A percentile compares a stretch with the other conserved stretches of the same genome.
Evolutionary conservation across 64 coral and sea anemone genomes (phyloP).

Genomic region (Hydrozoanthus tunicans): DNA sequence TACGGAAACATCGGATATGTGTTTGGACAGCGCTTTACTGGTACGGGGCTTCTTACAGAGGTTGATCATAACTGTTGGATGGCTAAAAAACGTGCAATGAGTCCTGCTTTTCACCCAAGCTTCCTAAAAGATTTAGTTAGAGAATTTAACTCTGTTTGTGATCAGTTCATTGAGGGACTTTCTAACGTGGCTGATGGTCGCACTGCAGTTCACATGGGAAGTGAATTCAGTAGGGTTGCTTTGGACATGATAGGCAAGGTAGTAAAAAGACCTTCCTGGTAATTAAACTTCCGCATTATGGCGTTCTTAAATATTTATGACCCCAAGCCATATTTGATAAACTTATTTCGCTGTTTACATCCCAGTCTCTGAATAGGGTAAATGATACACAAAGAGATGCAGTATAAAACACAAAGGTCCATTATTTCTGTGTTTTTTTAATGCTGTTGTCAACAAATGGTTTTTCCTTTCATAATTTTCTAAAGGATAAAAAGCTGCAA

Average conservation of each 20-base stretch:
- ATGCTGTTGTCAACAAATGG: too few species aligned
- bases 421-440: too few species aligned
- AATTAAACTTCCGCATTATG: too few species aligned
- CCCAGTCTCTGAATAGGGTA: too few species aligned
- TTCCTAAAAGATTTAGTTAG: constrained; percentile 66
- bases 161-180: constrained; percentile 63
- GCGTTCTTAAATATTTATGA: too few species aligned
- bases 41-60: constrained; percentile 65
- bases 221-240: constrained; percentile 72
- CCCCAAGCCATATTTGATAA: too few species aligned
- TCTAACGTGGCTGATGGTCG: constrained; percentile 79
- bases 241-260: constrained; percentile 84
- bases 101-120: constrained; percentile 72
- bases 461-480: too few species aligned
- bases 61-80: constrained; percentile 69
- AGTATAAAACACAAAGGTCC: too few species aligned
- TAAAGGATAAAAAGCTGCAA: too few species aligned
- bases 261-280: too few species aligned
- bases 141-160: constrained; percentile 76
- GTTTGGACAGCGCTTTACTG: constrained; percentile 75
- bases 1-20: constrained; percentile 42
- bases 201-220: constrained; percentile 69
- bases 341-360: too few species aligned
- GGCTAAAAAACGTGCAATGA: constrained; percentile 42
- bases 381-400: too few species aligned